Evolutionary conservation across 2,797 vertebrate genomes (phyloP).

Genomic region (Enteromius unitaeniatus): DNA sequence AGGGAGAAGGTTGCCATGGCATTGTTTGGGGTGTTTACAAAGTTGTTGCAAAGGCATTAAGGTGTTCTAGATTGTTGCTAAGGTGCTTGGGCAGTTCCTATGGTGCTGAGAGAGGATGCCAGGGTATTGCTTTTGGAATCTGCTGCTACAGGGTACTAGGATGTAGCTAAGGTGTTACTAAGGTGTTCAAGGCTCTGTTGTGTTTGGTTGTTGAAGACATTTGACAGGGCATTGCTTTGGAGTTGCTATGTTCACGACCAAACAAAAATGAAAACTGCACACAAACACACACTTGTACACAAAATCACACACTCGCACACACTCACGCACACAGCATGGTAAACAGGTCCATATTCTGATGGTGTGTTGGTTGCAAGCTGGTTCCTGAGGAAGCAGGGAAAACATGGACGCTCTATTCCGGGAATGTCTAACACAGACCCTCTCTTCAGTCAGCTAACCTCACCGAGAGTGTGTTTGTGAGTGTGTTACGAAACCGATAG

Average conservation of each 20-base stretch:
- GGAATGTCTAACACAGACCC: conserved; percentile 55
- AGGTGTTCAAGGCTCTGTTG: neutral
- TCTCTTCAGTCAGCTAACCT: conserved; percentile 54
- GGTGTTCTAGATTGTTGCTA: neutral
- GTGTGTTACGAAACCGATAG: conserved; percentile 28
- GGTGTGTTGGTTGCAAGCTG: conserved; percentile 64
- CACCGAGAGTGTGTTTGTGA: conserved; percentile 16
- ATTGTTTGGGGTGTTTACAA: neutral
- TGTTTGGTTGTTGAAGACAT: neutral
- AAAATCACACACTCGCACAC: neutral
- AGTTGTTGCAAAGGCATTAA: neutral
- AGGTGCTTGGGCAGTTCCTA: neutral
- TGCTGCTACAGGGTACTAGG: neutral
- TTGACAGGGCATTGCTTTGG: neutral
- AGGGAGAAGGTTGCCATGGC: neutral
- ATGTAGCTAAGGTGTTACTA: neutral
- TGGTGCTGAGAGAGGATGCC: neutral
- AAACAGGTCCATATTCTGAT: conserved; percentile 70
- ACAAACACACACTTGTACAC: neutral
- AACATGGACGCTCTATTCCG: conserved; percentile 80
- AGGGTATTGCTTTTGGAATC: neutral
- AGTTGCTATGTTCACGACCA: neutral
- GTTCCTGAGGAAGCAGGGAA: conserved; percentile 60
- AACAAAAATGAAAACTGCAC: neutral
- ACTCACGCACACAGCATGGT: conserved; percentile 12